Evolutionary conservation across 2,797 vertebrate genomes (phyloP).

Genomic region (Pristis pectinata): DNA sequence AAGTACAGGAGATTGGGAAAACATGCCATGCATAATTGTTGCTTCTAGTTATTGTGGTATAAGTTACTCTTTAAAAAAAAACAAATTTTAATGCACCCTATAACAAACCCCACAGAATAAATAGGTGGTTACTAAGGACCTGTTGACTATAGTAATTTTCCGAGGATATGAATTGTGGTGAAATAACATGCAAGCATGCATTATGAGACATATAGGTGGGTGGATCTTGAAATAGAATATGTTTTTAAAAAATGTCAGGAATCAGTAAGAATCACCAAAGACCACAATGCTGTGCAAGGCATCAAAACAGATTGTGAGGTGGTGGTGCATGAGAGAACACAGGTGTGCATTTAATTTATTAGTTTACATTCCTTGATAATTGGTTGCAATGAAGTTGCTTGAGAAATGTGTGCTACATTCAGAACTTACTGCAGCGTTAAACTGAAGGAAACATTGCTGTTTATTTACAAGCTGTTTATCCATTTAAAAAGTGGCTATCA

Average conservation of each 20-base stretch:
- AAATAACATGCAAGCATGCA: neutral
- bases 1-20: neutral
- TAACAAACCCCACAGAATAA: neutral
- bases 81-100: neutral
- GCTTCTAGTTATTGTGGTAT: neutral
- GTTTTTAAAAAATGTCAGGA: neutral
- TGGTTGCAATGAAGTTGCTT: neutral
- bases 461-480: neutral
- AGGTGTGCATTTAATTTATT: neutral
- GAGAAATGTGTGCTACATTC: neutral
- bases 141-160: neutral
- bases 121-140: neutral
- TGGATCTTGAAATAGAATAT: neutral
- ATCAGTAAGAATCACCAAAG: neutral
- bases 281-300: neutral
- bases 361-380: neutral
- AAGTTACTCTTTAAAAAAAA: neutral
- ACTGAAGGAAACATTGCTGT: neutral
- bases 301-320: neutral
- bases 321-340: neutral
- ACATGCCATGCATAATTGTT: neutral
- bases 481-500: neutral
- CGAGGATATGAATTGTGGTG: neutral
- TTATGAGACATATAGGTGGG: neutral
- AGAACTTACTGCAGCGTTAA: neutral